Evolutionary conservation across 1,140 invertebrate species (phyloP), one percentile per base, ranked within the genome.

Genomic region (Galleria mellonella): DNA sequence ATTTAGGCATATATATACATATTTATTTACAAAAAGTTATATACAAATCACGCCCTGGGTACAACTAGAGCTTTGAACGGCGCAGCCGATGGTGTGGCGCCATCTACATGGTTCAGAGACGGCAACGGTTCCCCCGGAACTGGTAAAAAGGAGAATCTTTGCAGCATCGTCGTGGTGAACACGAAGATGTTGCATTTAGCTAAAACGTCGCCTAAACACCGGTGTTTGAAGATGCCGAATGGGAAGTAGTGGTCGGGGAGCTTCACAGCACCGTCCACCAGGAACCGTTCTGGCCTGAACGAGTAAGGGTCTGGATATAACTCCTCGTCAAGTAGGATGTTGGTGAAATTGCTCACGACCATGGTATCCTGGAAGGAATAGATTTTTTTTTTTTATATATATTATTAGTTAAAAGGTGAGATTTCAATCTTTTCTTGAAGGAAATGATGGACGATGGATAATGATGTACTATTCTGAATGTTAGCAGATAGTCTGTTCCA

Each of bases 101-200:
- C 93, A 58, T 94, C 93, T 0, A 90, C 79, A 7, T 90, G 89
- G 17, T 90, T 88, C 13, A 89, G 83, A n/a, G 89, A 87, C 0
- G 93, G 93, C 41, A 89, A 84, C 30, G 83, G 68, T 23, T 90
- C 87, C 0, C 90, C 92, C 2, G 91, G 89, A 3, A 89, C 87
- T 0, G 91, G 67, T 1, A 86, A 69, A 64, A 96, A 91, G 3
- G 88, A 89, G 49, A 94, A 96, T 37, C 89, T 90, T 75, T 97
- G 96, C 37, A 97, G 72, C 13, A 97, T 75, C 0, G 91, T 88
- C 1, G 94, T 90, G 2, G 91, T 92, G 63, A 96, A 94, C 11
- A 97, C 67, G 59, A 97, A 97, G 8, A 97, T 88, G 60, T 96
- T 97, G 47, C 93, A 92, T 58, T 91, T 92, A 0, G 77, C 77